Base-by-base conservation (phyloP, 2,888 invertebrate species). In the Acholoe squamosa region DNA sequence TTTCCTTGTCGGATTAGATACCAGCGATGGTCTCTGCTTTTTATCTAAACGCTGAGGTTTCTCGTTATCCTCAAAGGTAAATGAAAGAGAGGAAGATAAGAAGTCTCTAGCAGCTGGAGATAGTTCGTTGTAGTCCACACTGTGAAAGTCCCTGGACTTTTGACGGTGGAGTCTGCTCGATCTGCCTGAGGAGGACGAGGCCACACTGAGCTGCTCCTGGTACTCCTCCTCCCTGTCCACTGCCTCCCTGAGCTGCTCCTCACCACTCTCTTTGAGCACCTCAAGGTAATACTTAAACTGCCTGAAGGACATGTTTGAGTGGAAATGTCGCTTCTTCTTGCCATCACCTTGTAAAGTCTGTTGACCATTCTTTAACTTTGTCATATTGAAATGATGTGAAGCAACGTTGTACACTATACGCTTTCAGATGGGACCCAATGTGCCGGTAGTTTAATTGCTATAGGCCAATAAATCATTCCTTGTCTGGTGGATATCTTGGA, bases 221-320 rank as follows among this genome's bases (percentile, higher is more conserved):
- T 16, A 34, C 43, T 80, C 34, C 43, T 80, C 80, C 19, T 80
- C 80, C 33, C 31, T n/a, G 28, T 56, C 54, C 31, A 86, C 28
- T 52, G 28, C 31, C 86, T 54, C 22, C 54, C 52, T 12, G 25
- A 89, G 89, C 43, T 7, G n/a, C 56, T 89, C 89, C 22, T 89
- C 89, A 5, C 67, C 89, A 22, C 89, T 34, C n/a, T 33, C 71
- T n/a, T 33, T 89, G 22, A 89, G 67, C 34, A 67, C 43, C 14
- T 89, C 67, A 31, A 89, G 34, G 67, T 89, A 89, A 22, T 61
- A 22, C 25, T 67, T 61, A 25, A 89, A 89, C 43, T 89, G 89
- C 34, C 34, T 61, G 43, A 89, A 89, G 14, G 31, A 31, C 7
- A 89, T 89, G 61, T 89, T 34, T n/a, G 67, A 33, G 0, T 52